phyloP scores from a whole-genome alignment of 2,113 vertebrate species.

The Psephotus haematonotus region DNA sequence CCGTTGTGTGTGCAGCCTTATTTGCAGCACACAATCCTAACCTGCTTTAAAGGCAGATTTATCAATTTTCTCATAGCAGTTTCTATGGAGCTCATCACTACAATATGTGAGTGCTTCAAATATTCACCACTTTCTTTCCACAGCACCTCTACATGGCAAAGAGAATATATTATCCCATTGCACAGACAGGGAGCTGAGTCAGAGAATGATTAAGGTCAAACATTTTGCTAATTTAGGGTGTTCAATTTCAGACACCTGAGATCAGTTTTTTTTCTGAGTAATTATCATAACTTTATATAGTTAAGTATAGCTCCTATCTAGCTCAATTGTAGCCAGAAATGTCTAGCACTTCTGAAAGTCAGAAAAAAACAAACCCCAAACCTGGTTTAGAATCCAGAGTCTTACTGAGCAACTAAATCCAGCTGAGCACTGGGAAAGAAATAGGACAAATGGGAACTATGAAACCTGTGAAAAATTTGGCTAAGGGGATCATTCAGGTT shows the following conservation, averaged over 20 bases:
- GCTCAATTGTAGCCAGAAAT: not conserved
- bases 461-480: not conserved
- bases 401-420: not conserved
- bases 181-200: not conserved
- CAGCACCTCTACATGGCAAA: not conserved
- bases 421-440: not conserved
- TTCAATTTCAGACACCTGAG: constrained; percentile 1
- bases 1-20: not conserved
- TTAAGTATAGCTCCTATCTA: not conserved
- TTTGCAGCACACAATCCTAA: not conserved
- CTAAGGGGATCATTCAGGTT: not conserved
- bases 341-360: constrained; percentile 9
- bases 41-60: not conserved
- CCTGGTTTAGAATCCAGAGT: not conserved
- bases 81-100: not conserved
- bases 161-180: not conserved
- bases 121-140: not conserved
- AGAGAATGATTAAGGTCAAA: constrained; percentile 43
- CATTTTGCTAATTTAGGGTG: constrained; percentile 32
- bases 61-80: not conserved
- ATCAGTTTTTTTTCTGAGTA: not conserved
- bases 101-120: not conserved
- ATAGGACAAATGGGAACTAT: not conserved
- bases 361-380: not conserved
- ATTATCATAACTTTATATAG: constrained; percentile 30